A percentile compares a stretch with the other conserved stretches of the same genome.
These are phyloP conservation scores for Alouatta palliata DNA, from an alignment of 2,113 vertebrate species.

Conservation along the genomic window DNA sequence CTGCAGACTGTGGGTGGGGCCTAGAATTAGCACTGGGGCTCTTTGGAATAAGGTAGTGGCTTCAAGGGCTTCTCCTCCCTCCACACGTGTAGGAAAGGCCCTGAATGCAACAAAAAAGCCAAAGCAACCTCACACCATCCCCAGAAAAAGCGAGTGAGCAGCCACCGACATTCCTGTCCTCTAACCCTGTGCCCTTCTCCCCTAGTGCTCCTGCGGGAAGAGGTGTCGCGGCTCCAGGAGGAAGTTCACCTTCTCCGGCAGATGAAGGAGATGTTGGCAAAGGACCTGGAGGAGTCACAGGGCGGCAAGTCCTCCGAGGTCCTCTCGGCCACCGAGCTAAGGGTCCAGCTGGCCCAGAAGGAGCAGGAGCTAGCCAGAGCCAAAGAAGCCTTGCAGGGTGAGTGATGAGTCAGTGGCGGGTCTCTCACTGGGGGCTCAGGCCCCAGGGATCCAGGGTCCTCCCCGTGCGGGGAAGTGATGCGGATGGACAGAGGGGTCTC, in stretches of 20 bases:
- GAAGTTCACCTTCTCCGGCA: slow-evolving; percentile 97
- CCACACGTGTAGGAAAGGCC: rapidly evolving
- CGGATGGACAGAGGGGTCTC: not conserved
- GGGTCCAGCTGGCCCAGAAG: slow-evolving; percentile 97
- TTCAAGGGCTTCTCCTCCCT: not conserved
- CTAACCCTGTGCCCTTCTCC: slow-evolving; percentile 74
- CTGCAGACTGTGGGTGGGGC: not conserved
- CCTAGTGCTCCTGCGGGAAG: slow-evolving; percentile 94
- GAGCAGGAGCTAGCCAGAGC: slow-evolving; percentile 96
- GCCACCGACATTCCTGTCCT: not conserved
- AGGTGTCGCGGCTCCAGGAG: slow-evolving; percentile 97
- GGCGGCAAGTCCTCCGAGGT: slow-evolving; percentile 92
- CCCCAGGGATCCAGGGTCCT: rapidly evolving
- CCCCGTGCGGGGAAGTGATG: rapidly evolving
- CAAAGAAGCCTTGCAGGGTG: slow-evolving; percentile 97
- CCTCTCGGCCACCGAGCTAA: slow-evolving; percentile 95
- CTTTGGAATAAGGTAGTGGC: not conserved
- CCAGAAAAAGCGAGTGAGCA: rapidly evolving
- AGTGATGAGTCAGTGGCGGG: not conserved
- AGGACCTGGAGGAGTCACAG: slow-evolving; percentile 96
- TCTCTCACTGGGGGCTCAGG: not conserved
- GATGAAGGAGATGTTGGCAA: slow-evolving; percentile 98
- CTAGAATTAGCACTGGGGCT: rapidly evolving
- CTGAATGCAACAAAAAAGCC: not conserved
- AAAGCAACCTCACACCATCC: rapidly evolving